Conservation (phyloP, 2,797 vertebrate genomes). For the Pangasius sanitwongsei region DNA sequence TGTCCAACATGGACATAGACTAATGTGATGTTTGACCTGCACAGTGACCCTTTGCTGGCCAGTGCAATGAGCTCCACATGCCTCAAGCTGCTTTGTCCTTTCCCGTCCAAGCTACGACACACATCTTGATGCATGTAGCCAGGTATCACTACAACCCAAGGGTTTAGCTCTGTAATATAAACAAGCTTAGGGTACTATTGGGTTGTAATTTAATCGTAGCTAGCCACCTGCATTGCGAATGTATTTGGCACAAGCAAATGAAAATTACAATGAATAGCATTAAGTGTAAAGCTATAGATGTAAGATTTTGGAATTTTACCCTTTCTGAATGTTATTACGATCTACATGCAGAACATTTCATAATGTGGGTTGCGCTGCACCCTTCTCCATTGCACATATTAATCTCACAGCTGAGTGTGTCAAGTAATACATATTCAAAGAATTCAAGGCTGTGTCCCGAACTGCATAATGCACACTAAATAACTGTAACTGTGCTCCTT, state of each 20-base stretch:
- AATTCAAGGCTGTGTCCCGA: neutral
- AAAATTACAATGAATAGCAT: neutral
- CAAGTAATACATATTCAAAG: neutral
- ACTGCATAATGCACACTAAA: neutral
- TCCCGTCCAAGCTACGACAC: constrained; percentile 61
- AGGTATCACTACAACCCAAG: constrained; percentile 38
- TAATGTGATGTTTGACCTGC: constrained; percentile 80
- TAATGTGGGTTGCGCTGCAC: neutral
- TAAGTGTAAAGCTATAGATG: neutral
- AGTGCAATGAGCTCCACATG: constrained; percentile 77
- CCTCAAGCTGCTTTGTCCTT: constrained; percentile 65
- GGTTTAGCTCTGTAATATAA: constrained; percentile 22
- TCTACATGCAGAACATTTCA: neutral
- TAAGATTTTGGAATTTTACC: neutral
- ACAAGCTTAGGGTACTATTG: neutral
- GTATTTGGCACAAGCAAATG: neutral
- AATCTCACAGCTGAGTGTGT: neutral
- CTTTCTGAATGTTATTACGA: neutral
- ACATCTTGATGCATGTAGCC: constrained; percentile 40
- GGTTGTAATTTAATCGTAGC: constrained; percentile 21
- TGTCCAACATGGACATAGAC: constrained; percentile 76
- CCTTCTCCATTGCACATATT: neutral
- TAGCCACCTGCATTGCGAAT: neutral
- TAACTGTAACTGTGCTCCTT: neutral
- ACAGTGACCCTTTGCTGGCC: constrained; percentile 70